phyloP scores from a whole-genome alignment of 2,797 vertebrate genomes.

The Sebastes diaconus region DNA sequence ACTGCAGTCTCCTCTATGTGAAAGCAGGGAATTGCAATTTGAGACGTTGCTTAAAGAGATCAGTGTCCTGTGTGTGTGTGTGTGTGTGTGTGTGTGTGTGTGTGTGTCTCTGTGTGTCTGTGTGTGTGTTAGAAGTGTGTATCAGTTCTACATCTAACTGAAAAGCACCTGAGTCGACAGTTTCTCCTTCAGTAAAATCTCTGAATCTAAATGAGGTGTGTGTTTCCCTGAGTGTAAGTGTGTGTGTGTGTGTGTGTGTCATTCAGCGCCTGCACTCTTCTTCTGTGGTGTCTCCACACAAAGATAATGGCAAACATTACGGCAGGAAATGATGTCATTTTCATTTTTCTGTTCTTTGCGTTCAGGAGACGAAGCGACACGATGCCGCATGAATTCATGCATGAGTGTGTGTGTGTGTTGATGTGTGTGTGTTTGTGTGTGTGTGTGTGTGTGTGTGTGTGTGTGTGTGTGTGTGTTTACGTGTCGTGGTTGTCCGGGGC shows the following conservation, averaged over 20 bases:
- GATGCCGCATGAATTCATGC: neutral
- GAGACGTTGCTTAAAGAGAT: conserved; percentile 51
- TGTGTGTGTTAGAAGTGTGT: neutral
- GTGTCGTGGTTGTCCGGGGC: conserved; percentile 26
- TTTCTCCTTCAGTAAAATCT: conserved; percentile 47
- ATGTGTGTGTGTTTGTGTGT: neutral
- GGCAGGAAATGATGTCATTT: conserved; percentile 45
- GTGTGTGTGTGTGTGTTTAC: neutral
- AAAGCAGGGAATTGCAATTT: conserved; percentile 43
- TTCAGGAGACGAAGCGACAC: neutral
- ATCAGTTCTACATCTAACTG: neutral
- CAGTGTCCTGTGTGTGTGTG: conserved; percentile 6
- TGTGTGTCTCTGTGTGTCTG: neutral
- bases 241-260: conserved; percentile 1
- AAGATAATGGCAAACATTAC: conserved; percentile 37
- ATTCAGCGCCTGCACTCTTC: conserved; percentile 16
- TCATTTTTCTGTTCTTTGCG: conserved; percentile 3
- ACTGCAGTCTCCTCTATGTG: conserved; percentile 29
- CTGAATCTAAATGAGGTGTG: conserved; percentile 58
- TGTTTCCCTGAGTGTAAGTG: neutral
- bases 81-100: neutral
- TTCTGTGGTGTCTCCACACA: conserved; percentile 29
- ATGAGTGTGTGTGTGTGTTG: neutral
- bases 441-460: neutral
- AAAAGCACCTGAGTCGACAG: conserved; percentile 61